Conservation (phyloP, 1,140 invertebrate species). For the Leguminivora glycinivorella region DNA sequence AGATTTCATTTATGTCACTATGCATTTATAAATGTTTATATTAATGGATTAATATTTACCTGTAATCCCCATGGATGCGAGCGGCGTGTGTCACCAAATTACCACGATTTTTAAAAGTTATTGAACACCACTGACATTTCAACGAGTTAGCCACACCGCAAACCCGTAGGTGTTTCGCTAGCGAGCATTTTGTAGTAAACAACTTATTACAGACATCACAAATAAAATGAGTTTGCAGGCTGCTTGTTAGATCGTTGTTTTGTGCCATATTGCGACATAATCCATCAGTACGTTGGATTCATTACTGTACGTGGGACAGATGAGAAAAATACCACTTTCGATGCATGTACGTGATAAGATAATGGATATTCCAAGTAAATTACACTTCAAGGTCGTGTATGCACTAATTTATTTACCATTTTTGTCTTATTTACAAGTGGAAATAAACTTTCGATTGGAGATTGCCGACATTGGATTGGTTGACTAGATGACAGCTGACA, state of each 20-base stretch:
- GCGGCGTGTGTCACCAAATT: conserved; percentile 31
- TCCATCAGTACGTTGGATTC: not conserved
- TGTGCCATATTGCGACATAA: conserved; percentile 13
- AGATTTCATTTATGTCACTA: no score
- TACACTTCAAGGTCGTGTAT: conserved; percentile 4
- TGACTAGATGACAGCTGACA: not conserved
- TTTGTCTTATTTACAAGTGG: conserved; percentile 2
- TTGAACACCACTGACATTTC: conserved; percentile 40
- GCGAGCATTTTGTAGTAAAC: conserved; percentile 1
- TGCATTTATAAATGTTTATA: no score
- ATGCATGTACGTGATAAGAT: not conserved
- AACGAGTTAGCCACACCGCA: conserved; percentile 25
- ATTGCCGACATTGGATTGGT: not conserved
- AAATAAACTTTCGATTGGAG: not conserved
- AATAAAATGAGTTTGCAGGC: conserved; percentile 38
- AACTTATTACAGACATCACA: conserved; percentile 39
- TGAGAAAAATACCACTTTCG: not conserved
- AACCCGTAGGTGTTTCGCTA: conserved; percentile 30
- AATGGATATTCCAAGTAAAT: not conserved
- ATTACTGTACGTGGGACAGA: not conserved
- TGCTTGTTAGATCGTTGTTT: conserved; percentile 28
- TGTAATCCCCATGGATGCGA: conserved; percentile 13
- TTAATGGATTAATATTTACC: conserved; percentile 13
- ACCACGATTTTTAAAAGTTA: conserved; percentile 41
- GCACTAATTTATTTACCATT: not conserved